Base-by-base conservation (phyloP, 2,888 invertebrate genomes). In the Allygus modestus region DNA sequence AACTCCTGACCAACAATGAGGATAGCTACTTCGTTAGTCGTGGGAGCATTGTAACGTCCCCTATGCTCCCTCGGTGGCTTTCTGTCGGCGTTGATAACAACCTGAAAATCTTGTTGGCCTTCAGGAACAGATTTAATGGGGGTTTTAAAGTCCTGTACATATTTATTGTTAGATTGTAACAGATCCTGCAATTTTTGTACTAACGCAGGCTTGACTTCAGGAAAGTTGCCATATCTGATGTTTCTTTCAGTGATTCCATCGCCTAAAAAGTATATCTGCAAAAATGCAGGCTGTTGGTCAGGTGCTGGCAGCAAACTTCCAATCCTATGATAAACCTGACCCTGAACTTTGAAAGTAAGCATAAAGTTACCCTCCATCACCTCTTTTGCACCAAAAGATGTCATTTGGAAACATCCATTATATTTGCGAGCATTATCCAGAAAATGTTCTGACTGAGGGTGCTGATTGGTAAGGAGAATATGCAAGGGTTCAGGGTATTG, bases 331-430 rank as follows among this genome's bases (percentile, higher is more conserved):
- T 88, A 87, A 46, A 87, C 41, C 84, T 88, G 87, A 7, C 88
- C 86, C 84, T 86, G 82, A n/a, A 88, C 83, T 87, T 86, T 87
- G 84, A 87, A 88, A 11, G 84, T 86, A 26, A 84, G 83, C 83
- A 81, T 84, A 51, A 84, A 86, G 61, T 51, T 43, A 23, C 73
- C 54, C 43, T 81, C 83, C 15, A 26, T 20, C 20, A 86, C 46
- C 37, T 85, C 71, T 17, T 51, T 54, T 26, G 84, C 84, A n/a
- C 85, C 86, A 79, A 86, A 83, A 23, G 84, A 84, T n/a, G 85
- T 87, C 86, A 87, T 86, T 23, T 85, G 84, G 37, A 87, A 86
- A 26, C 75, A 77, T 46, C 58, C 31, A 75, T 87, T 86, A 41
- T 87, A 86, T 12, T 28, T n/a, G 28, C 84, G 83, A 37, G 84